Evolutionary conservation across 2,113 vertebrate genomes (phyloP), one percentile per base, ranked within the genome.

Genomic region (Percopsis transmontana): DNA sequence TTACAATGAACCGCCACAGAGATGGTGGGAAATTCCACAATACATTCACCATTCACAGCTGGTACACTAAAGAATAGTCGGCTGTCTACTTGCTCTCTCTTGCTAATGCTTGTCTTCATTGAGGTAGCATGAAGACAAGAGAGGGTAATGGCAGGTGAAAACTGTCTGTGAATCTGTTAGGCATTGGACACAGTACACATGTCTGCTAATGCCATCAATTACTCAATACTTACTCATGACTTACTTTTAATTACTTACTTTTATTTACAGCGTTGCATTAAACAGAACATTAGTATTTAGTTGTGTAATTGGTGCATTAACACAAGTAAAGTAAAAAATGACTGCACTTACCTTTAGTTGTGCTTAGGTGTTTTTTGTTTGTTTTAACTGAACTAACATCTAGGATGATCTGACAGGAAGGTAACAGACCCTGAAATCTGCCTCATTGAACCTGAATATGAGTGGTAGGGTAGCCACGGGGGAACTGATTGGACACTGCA

Each of bases 401-500:
- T 20, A 18, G 10, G 48, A 50, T 19, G 48, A 50, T 53, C 51
- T 14, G 10, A 53, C 14, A 19, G 20, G 23, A 53, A 23, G 10
- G 21, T 33, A 33, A 33, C 27, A 33, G 27, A 33, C 27, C 27
- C 5, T 33, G 27, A 33, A 4, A 33, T 33, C 27, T 33, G 27
- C 5, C 27, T 4, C 27, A 33, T 4, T 33, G 27, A 33, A 33
- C 27, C 5, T 53, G 51, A 27, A 16, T 15, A 8, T 65, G 48
- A 78, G 68, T 5, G 3, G 51, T 7, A 13, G 20, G 51, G 27
- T 33, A 4, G 27, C 27, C 62, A 53, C 19, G 47, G 16, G 42
- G 62, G 58, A 47, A 21, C 76, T 74, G 48, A 21, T 54, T n/a
- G 14, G 67, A 68, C 52, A 48, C 16, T 57, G 52, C 40, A 78